These are phyloP conservation scores for Tenthredo notha DNA, from an alignment of 2,888 invertebrate species.

Conservation along the genomic window DNA sequence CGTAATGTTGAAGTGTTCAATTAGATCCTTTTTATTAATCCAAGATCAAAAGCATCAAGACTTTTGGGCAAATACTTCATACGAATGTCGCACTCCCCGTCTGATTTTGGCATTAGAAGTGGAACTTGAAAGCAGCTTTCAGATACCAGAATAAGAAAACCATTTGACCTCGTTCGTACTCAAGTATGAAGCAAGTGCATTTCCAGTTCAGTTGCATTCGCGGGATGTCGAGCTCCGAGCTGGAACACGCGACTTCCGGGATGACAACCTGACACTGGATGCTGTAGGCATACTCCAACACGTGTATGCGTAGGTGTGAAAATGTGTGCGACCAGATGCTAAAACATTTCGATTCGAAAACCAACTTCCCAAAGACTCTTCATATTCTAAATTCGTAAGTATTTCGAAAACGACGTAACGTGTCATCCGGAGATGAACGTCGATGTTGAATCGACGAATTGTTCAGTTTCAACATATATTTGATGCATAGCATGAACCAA, in stretches of 20 bases:
- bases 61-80: constrained; percentile 12
- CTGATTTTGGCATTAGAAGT: constrained; percentile 35
- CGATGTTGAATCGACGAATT: constrained; percentile 10
- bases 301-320: not conserved
- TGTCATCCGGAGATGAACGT: constrained; percentile 6
- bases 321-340: constrained; percentile 18
- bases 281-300: constrained; percentile 8
- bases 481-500: constrained; percentile 23
- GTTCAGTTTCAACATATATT: not conserved
- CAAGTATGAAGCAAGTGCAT: constrained; percentile 45
- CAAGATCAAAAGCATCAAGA: constrained; percentile 32
- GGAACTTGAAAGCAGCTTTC: constrained; percentile 45
- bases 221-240: constrained; percentile 33
- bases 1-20: constrained; percentile 27
- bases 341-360: not conserved
- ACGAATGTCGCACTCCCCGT: constrained; percentile 24
- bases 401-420: not conserved
- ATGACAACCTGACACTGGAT: constrained; percentile 42
- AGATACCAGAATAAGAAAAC: constrained; percentile 38
- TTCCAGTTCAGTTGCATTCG: constrained; percentile 49
- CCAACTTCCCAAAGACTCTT: constrained; percentile 6
- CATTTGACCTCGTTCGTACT: constrained; percentile 34
- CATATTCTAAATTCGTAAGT: constrained; percentile 1
- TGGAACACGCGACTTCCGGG: constrained; percentile 47
- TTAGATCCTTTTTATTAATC: constrained; percentile 40